phyloP scores from a whole-genome alignment of 2,797 vertebrate genomes.

The Hypotaenidia okinawae region DNA sequence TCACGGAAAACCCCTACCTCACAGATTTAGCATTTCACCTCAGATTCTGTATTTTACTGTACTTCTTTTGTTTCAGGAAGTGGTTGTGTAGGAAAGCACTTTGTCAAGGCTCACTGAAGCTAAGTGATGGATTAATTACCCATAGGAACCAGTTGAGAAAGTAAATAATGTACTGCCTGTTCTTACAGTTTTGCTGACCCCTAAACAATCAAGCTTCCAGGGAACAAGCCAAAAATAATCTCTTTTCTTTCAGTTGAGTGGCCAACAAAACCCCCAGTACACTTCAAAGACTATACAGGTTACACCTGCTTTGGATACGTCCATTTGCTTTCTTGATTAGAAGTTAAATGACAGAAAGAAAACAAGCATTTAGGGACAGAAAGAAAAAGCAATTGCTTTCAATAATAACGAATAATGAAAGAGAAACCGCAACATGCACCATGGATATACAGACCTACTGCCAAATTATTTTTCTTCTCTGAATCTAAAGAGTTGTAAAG shows the following conservation, averaged over 20 bases:
- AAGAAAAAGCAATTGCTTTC: neutral
- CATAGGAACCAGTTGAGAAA: neutral
- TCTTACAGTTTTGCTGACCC: slow-evolving; percentile 3
- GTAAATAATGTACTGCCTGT: slow-evolving; percentile 37
- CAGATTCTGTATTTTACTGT: neutral
- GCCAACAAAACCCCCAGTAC: neutral
- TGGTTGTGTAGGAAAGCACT: neutral
- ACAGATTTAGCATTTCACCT: neutral
- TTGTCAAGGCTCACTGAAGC: slow-evolving; percentile 6
- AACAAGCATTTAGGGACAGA: neutral
- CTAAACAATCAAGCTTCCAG: slow-evolving; percentile 14
- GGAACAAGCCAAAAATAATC: slow-evolving; percentile 20
- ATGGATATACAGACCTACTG: neutral
- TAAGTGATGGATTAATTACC: slow-evolving; percentile 47
- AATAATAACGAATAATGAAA: neutral
- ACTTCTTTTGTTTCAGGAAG: neutral
- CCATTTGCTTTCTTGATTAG: neutral
- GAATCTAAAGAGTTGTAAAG: neutral
- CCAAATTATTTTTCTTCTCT: neutral
- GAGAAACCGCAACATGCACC: neutral
- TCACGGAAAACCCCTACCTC: neutral
- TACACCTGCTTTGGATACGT: slow-evolving; percentile 13
- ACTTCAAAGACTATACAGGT: neutral
- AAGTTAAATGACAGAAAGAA: neutral
- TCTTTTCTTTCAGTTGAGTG: neutral